phyloP scores from a whole-genome alignment of 2,888 invertebrate species.

The Cerastis rubricosa region DNA sequence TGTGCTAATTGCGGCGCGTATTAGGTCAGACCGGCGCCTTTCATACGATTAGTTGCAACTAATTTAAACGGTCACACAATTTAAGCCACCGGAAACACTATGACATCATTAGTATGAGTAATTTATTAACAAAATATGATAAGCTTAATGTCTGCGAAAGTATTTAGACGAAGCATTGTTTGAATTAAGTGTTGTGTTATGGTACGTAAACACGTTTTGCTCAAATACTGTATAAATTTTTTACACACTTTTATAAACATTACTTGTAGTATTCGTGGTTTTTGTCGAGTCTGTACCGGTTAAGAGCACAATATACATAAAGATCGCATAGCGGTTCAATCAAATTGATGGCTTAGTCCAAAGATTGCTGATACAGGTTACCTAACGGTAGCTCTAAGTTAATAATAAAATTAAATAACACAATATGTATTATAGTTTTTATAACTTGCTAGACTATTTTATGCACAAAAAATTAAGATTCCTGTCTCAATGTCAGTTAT shows the following conservation, averaged over 20 bases:
- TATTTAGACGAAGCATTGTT: slow-evolving; percentile 45
- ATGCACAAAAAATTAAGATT: not conserved
- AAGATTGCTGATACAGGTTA: slow-evolving; percentile 34
- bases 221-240: slow-evolving; percentile 5
- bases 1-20: slow-evolving; percentile 82
- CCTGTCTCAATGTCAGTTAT: not conserved
- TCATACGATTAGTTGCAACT: slow-evolving; percentile 74
- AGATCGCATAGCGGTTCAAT: slow-evolving; percentile 47
- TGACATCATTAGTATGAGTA: slow-evolving; percentile 63
- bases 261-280: slow-evolving; percentile 5
- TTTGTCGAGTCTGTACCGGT: not conserved
- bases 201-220: slow-evolving; percentile 12
- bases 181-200: slow-evolving; percentile 6
- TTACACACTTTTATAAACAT: slow-evolving; percentile 12
- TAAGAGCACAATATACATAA: slow-evolving; percentile 7
- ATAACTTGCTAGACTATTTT: not conserved
- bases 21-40: slow-evolving; percentile 77
- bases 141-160: slow-evolving; percentile 51
- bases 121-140: slow-evolving; percentile 49
- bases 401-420: slow-evolving; percentile 10
- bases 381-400: slow-evolving; percentile 45
- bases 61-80: slow-evolving; percentile 72
- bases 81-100: slow-evolving; percentile 57
- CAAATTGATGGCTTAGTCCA: slow-evolving; percentile 25
- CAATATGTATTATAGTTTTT: not conserved